Percentiles rank a stretch among this genome's conserved stretches.
Conservation (phyloP, 2,888 invertebrate species). For the Nasonia oneida region DNA sequence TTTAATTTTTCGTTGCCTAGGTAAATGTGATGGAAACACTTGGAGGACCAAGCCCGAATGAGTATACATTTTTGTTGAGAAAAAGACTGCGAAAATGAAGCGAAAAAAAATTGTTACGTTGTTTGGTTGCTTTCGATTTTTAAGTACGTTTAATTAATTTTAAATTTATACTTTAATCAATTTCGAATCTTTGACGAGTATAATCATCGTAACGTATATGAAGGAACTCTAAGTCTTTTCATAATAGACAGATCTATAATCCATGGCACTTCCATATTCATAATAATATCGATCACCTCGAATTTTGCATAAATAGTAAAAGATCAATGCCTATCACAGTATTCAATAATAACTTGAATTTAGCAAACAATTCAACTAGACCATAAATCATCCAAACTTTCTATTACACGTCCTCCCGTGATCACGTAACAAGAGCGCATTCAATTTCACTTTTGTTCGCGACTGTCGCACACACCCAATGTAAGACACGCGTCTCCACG, state of each 20-base stretch:
- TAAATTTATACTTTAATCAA: neutral
- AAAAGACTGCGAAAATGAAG: conserved; percentile 15
- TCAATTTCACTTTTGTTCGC: conserved; percentile 35
- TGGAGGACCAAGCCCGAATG: neutral
- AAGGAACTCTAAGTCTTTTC: conserved; percentile 30
- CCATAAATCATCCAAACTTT: neutral
- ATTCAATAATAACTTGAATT: neutral
- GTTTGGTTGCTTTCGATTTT: conserved; percentile 1
- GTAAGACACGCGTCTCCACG: neutral
- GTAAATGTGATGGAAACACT: conserved; percentile 14
- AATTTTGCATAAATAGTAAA: neutral
- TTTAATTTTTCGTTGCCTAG: neutral
- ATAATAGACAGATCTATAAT: neutral
- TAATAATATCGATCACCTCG: neutral
- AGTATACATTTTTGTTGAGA: conserved; percentile 10
- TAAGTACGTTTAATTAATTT: neutral
- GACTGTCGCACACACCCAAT: neutral
- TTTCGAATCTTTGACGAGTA: neutral
- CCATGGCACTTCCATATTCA: neutral
- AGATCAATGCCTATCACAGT: neutral
- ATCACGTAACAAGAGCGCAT: conserved; percentile 39
- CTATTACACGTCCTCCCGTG: neutral
- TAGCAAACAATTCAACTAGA: conserved; percentile 1
- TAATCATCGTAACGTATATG: too few relatives aligned
- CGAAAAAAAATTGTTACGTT: conserved; percentile 21